Evolutionary conservation across 2,113 vertebrate species (phyloP).

Genomic region (Ammodytes marinus): DNA sequence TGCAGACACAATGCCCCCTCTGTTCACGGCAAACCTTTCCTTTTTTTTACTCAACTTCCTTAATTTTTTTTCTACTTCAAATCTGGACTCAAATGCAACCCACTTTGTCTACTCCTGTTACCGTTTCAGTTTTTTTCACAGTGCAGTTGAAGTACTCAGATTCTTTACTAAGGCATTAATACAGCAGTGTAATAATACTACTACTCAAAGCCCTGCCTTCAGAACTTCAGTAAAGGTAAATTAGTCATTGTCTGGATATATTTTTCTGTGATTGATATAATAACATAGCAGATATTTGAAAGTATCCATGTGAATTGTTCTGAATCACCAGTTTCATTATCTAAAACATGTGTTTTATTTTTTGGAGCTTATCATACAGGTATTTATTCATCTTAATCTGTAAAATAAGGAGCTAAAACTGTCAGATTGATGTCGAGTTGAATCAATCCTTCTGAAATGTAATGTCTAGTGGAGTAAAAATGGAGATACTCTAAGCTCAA

Average conservation of each 20-base stretch:
- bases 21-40: conserved; percentile 29
- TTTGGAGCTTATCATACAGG: background rate
- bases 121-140: background rate
- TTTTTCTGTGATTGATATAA: too few relatives aligned
- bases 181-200: background rate
- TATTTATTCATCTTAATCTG: background rate
- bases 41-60: conserved; percentile 23
- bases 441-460: background rate
- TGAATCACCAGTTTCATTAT: background rate
- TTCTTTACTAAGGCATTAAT: background rate
- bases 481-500: background rate
- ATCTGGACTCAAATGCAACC: background rate
- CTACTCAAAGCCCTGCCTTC: background rate
- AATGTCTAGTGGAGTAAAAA: background rate
- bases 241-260: background rate
- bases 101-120: conserved; percentile 52
- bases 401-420: background rate
- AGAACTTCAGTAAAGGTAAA: background rate
- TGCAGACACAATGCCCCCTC: conserved; percentile 52
- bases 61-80: conserved; percentile 28
- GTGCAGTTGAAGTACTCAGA: background rate
- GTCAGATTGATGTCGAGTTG: background rate
- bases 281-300: too few relatives aligned
- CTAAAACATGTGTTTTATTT: background rate
- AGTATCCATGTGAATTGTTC: background rate